A percentile compares a stretch with the other conserved stretches of the same genome.
These are phyloP conservation scores for Lithobates pipiens DNA, from an alignment of 2,797 vertebrate species.

Conservation along the genomic window DNA sequence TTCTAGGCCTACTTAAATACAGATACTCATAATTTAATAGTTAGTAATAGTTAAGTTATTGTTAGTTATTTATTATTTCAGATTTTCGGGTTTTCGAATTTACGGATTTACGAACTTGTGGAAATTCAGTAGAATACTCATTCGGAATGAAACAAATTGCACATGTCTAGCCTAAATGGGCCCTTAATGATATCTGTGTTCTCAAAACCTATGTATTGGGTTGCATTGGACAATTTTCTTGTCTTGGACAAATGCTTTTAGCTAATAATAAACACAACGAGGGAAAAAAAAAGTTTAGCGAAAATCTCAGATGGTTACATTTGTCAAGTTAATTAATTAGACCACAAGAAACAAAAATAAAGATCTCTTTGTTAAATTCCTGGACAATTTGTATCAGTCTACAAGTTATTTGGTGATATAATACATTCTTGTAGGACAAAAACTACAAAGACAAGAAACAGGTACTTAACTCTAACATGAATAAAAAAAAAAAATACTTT, in stretches of 20 bases:
- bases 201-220: too few relatives aligned
- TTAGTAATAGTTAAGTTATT: too few relatives aligned
- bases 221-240: too few relatives aligned
- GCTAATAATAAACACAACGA: conserved; percentile 50
- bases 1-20: too few relatives aligned
- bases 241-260: conserved; percentile 15
- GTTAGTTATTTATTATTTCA: too few relatives aligned
- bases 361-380: conserved; percentile 51
- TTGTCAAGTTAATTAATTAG: conserved; percentile 59
- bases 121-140: too few relatives aligned
- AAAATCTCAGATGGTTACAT: conserved; percentile 45
- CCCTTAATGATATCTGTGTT: too few relatives aligned
- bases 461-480: conserved; percentile 47
- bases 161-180: too few relatives aligned
- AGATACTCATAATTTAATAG: too few relatives aligned
- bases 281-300: conserved; percentile 19
- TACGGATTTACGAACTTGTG: too few relatives aligned
- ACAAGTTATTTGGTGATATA: conserved; percentile 44
- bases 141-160: too few relatives aligned
- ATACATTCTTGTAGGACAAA: conserved; percentile 38
- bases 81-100: too few relatives aligned
- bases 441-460: conserved; percentile 52
- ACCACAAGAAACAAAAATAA: conserved; percentile 53
- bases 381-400: conserved; percentile 55
- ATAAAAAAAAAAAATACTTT: conserved; percentile 34